Percentiles rank a stretch among this genome's conserved stretches.
Conservation (phyloP, 2,888 invertebrate genomes). For the Polydrusus pterygomalis region DNA sequence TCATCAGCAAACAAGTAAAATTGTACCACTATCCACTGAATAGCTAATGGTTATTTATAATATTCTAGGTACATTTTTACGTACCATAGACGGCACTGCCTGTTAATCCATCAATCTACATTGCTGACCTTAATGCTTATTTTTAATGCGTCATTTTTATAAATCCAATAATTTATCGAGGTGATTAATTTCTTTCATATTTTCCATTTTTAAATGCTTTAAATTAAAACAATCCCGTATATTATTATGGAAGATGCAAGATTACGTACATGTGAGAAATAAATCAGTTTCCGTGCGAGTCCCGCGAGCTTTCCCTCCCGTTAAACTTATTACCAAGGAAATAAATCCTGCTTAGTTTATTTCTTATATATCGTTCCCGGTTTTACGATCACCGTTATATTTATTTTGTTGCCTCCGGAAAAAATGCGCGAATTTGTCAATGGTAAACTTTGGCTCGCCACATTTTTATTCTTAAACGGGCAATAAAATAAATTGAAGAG, state of each 20-base stretch:
- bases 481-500: not conserved
- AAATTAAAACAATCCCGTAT: not conserved
- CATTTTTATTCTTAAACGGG: not conserved
- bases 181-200: too few relatives aligned
- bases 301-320: not conserved
- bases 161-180: too few relatives aligned
- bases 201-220: not conserved
- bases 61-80: too few relatives aligned
- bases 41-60: too few relatives aligned
- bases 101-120: too few relatives aligned
- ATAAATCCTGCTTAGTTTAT: constrained; percentile 11
- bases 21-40: too few relatives aligned
- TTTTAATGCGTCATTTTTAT: too few relatives aligned
- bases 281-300: constrained; percentile 23
- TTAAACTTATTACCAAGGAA: not conserved
- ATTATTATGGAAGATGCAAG: constrained; percentile 25
- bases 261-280: constrained; percentile 14
- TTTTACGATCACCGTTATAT: not conserved
- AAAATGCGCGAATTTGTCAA: constrained; percentile 1
- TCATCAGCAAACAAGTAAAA: too few relatives aligned
- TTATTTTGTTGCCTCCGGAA: not conserved
- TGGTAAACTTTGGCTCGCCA: not conserved
- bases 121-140: too few relatives aligned
- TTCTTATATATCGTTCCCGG: not conserved
- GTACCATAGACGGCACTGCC: too few relatives aligned